Evolutionary conservation across 1,140 invertebrate genomes (phyloP).

Genomic region (Parapsyche elsis): DNA sequence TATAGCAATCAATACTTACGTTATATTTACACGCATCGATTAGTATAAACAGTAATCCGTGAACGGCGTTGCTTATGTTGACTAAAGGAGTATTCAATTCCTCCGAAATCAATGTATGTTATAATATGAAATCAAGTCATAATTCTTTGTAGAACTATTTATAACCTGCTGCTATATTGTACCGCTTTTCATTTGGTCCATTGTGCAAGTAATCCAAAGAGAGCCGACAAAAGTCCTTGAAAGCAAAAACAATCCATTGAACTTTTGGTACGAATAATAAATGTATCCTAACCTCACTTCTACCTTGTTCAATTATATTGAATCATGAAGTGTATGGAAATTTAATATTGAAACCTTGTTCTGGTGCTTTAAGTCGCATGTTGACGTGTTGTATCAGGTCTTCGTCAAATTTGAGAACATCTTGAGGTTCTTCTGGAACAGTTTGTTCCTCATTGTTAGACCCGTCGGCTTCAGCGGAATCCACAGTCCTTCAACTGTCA

Average conservation of each 20-base stretch:
- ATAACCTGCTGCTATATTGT: slow-evolving; percentile 65
- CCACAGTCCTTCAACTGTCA: no score
- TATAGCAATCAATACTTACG: no score
- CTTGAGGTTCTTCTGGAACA: background rate
- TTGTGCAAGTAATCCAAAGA: slow-evolving; percentile 68
- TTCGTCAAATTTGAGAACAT: slow-evolving; percentile 25
- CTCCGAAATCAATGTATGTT: slow-evolving; percentile 58
- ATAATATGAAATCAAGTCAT: background rate
- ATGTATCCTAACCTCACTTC: background rate
- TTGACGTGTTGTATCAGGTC: slow-evolving; percentile 5
- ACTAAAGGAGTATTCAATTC: slow-evolving; percentile 66
- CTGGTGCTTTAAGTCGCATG: slow-evolving; percentile 2
- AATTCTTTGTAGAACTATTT: background rate
- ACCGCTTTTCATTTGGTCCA: slow-evolving; percentile 68
- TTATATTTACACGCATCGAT: slow-evolving; percentile 67
- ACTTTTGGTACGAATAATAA: no score
- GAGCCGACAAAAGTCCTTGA: slow-evolving; percentile 71
- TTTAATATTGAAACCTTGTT: slow-evolving; percentile 38
- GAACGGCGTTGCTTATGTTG: slow-evolving; percentile 65
- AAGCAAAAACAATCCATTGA: slow-evolving; percentile 60
- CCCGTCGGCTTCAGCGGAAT: no score
- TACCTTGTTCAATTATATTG: no score
- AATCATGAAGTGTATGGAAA: no score
- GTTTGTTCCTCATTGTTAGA: background rate
- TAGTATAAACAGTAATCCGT: slow-evolving; percentile 68